Evolutionary conservation across 2,888 invertebrate species (phyloP), one percentile per base, ranked within the genome.

Genomic region (Rutpela maculata): DNA sequence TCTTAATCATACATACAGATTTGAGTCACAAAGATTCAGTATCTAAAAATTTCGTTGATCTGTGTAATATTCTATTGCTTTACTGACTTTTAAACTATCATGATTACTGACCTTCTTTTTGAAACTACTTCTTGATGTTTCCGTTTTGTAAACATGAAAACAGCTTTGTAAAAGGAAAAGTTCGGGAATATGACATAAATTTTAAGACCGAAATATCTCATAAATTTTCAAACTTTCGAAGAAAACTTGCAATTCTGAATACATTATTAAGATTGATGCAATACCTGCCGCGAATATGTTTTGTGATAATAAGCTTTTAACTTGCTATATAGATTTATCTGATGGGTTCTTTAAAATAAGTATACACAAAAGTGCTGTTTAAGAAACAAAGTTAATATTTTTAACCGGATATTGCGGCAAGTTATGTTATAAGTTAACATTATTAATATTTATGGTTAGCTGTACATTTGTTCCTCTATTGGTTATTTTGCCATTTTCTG

Each of bases 151-250:
- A 50, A 50, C n/a, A 50, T 2, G 15, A 50, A 15, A 50, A 50
- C 50, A 50, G 50, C 12, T 50, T n/a, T 50, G 6, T 50, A 50
- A n/a, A 35, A 35, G 31, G n/a, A 50, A 50, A 50, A 50, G n/a
- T 50, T 50, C 15, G 5, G 50, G 15, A 50, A n/a, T n/a, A 50
- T n/a, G 4, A 6, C n/a, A 50, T 15, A 50, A 15, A 50, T n/a
- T 50, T 50, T n/a, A 50, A 15, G 50, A 50, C 12, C 12, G n/a
- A 50, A 50, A n/a, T n/a, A 50, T 50, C 50, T n/a, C 50, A 50
- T 50, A 50, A 50, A 50, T 50, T 50, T 50, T 35, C 31, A 50
- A 50, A 50, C n/a, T 50, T n/a, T 50, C n/a, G 50, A 50, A 50
- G 50, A n/a, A 50, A 50, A 15, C n/a, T 15, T 50, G 1, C 50